A percentile compares a stretch with the other conserved stretches of the same genome.
Conservation (phyloP, 2,797 vertebrate genomes). For the Oceanodroma leucorhoa region DNA sequence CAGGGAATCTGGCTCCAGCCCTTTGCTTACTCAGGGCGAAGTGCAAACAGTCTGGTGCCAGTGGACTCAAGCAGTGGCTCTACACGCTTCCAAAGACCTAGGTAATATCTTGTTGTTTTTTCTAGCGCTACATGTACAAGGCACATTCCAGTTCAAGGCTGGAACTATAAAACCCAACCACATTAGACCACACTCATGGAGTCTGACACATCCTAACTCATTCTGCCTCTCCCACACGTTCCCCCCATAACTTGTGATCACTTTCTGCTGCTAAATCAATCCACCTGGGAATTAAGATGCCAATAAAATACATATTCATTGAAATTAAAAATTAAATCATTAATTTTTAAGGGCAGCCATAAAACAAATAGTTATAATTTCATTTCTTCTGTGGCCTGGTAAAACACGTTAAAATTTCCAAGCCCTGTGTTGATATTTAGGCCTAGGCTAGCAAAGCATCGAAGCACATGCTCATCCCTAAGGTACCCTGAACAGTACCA, state of each 20-base stretch:
- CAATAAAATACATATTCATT: background rate
- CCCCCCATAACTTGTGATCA: background rate
- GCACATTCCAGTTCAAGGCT: background rate
- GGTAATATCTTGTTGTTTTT: fast-evolving
- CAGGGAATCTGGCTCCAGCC: background rate
- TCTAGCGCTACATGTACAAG: background rate
- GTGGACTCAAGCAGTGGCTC: background rate
- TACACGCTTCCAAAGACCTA: background rate
- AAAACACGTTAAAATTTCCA: background rate
- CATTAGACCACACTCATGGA: background rate
- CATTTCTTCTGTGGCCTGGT: background rate
- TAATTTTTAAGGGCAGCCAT: background rate
- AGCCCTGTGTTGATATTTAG: background rate
- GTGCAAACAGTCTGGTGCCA: background rate
- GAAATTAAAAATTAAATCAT: background rate
- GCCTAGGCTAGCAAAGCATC: background rate
- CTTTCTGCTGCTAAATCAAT: background rate
- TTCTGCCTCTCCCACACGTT: background rate
- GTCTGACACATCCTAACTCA: background rate
- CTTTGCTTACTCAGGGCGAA: background rate
- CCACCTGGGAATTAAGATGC: background rate
- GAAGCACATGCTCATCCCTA: background rate
- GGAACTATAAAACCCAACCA: background rate
- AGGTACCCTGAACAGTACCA: background rate
- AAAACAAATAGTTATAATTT: background rate